Base-by-base conservation (phyloP, 1,140 invertebrate species). In the Tachypleus tridentatus region DNA sequence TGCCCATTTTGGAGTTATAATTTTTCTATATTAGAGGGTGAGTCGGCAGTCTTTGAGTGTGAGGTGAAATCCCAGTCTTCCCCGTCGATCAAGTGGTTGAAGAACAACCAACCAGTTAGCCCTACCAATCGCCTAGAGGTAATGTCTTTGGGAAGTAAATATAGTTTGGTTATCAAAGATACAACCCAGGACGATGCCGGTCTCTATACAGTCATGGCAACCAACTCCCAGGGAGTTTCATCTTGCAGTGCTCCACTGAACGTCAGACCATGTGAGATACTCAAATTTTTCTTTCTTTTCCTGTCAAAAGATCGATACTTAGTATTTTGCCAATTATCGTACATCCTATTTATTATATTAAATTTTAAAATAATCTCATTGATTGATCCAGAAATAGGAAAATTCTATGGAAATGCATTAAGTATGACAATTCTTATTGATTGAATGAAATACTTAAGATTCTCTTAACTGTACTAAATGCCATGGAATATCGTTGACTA, bases 121-220 rank as follows among this genome's bases (percentile, higher is more conserved):
- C 88, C 89, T 71, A 85, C 87, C 11, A 88, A 91, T 71, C 79
- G 89, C 6, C 83, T 91, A 56, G 74, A 71, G 47, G 82, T 82
- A 60, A 81, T 84, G 11, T 80, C 80, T 0, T 77, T 78, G 57
- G 77, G 79, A 8, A 77, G 77, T 7, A 78, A 76, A 1, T 71
- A 74, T 74, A 84, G 82, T 61, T 78, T 98, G 63, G 82, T 86
- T 70, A 84, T 98, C 47, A 82, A 86, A 69, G 87, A 95, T 71
- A 89, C 88, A 63, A 80, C 82, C 47, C 86, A 87, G 63, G 83
- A 84, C 52, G 95, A 98, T 78, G 83, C 84, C 3, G 95, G 94
- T 10, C 82, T 91, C 47, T 99, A 98, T 74, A 94, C 90, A 0
- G 91, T 91, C 60, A 82, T 88, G 53, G 93, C 92, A n/a, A 84